These are phyloP conservation scores for Halichoerus grypus DNA, from an alignment of 2,113 vertebrate genomes.

Conservation along the genomic window DNA sequence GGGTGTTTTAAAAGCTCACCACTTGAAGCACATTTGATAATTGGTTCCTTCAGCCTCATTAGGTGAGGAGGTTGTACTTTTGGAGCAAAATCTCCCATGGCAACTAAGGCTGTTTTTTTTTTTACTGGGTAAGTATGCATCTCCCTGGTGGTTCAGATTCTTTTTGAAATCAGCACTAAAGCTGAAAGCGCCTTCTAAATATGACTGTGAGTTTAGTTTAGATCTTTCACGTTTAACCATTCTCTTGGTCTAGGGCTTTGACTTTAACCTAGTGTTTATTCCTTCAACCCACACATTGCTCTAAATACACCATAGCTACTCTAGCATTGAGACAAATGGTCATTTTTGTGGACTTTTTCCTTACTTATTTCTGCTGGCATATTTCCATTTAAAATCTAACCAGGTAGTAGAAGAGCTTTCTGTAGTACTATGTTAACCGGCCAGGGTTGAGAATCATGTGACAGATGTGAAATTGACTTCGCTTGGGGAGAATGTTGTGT, in stretches of 20 bases:
- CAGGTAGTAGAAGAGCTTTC: background rate
- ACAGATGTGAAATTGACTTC: conserved; percentile 3
- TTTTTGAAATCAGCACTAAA: conserved; percentile 52
- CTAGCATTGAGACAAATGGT: background rate
- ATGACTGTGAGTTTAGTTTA: background rate
- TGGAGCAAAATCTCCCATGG: conserved; percentile 27
- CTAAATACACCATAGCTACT: background rate
- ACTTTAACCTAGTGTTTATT: background rate
- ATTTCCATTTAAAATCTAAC: conserved; percentile 49
- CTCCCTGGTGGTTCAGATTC: background rate
- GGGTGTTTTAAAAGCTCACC: conserved; percentile 34
- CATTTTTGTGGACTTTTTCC: background rate
- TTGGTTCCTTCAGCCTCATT: conserved; percentile 34
- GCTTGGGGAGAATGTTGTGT: background rate
- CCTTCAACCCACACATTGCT: background rate
- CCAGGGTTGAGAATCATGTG: background rate
- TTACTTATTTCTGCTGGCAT: background rate
- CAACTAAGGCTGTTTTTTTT: background rate
- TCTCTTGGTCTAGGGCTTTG: background rate
- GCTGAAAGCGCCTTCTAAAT: conserved; percentile 26
- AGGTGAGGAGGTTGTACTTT: conserved; percentile 10
- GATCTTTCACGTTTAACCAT: background rate
- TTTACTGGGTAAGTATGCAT: conserved; percentile 23
- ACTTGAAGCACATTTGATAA: conserved; percentile 54
- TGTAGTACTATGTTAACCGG: background rate